Percentiles rank a stretch among this genome's conserved stretches.
Conservation (phyloP, 1,140 invertebrate species). For the Meteorus sp. region DNA sequence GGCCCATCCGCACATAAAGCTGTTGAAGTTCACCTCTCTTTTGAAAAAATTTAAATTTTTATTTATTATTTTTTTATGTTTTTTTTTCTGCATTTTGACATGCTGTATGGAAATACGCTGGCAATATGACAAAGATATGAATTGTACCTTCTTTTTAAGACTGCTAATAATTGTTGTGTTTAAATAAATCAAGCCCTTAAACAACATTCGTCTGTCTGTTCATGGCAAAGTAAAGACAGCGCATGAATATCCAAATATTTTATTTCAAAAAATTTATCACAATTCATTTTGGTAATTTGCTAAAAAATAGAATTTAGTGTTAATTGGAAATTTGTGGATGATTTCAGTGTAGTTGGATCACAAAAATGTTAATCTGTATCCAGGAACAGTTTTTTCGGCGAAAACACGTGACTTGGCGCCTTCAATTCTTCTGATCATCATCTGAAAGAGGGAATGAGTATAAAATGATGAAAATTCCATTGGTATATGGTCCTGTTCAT, state of each 20-base stretch:
- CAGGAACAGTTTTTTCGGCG: conserved; percentile 29
- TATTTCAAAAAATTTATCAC: conserved; percentile 7
- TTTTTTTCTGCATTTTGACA: no score
- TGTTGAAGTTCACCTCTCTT: no score
- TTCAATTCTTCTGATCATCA: conserved; percentile 43
- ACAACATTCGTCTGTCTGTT: background rate
- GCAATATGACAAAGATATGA: conserved; percentile 19
- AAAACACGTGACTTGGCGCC: conserved; percentile 41
- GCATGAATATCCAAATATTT: conserved; percentile 5
- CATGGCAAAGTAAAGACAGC: background rate
- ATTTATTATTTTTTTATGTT: no score
- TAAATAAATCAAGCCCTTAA: conserved; percentile 34
- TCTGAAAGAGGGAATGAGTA: conserved; percentile 33
- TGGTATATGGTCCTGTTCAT: background rate
- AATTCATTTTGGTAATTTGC: background rate
- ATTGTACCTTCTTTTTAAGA: conserved; percentile 47
- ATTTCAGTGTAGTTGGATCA: background rate
- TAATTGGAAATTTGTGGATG: no score
- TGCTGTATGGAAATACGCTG: no score
- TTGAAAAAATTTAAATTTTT: no score
- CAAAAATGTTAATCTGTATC: conserved; percentile 36
- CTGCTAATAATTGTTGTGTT: conserved; percentile 45
- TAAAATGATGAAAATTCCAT: background rate
- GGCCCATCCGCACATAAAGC: no score
- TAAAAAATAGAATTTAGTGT: no score